phyloP scores from a whole-genome alignment of 2,888 invertebrate species.

The Erynnis tages region DNA sequence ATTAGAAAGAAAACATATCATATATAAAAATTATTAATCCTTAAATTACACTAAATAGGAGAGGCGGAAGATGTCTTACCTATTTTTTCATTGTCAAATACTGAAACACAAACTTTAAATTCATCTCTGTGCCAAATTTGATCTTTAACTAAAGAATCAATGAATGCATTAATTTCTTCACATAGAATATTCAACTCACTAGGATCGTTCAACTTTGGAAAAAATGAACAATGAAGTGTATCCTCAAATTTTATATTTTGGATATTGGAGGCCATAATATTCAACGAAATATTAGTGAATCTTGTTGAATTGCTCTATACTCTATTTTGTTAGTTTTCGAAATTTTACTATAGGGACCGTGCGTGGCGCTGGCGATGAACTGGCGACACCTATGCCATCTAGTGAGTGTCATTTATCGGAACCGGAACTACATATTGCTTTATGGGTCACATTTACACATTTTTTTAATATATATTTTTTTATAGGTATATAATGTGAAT shows the following conservation, averaged over 20 bases:
- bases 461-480: too few relatives aligned
- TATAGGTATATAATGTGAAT: too few relatives aligned
- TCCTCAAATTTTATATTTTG: slow-evolving; percentile 78
- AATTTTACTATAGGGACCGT: too few relatives aligned
- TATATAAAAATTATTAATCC: neutral
- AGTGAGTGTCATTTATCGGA: too few relatives aligned
- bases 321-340: too few relatives aligned
- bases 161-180: slow-evolving; percentile 54
- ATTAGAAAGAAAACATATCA: too few relatives aligned
- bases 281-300: neutral
- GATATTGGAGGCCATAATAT: neutral
- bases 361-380: too few relatives aligned
- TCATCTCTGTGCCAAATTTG: slow-evolving; percentile 72
- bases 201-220: slow-evolving; percentile 74
- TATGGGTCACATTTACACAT: too few relatives aligned
- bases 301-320: neutral
- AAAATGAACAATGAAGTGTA: slow-evolving; percentile 88
- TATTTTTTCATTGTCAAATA: slow-evolving; percentile 34
- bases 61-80: slow-evolving; percentile 44
- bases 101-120: slow-evolving; percentile 52
- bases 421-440: too few relatives aligned
- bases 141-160: slow-evolving; percentile 66
- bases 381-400: too few relatives aligned
- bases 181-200: slow-evolving; percentile 54
- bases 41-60: too few relatives aligned